Evolutionary conservation across 2,113 vertebrate species (phyloP), one percentile per base, ranked within the genome.

Genomic region (Vulpes vulpes): DNA sequence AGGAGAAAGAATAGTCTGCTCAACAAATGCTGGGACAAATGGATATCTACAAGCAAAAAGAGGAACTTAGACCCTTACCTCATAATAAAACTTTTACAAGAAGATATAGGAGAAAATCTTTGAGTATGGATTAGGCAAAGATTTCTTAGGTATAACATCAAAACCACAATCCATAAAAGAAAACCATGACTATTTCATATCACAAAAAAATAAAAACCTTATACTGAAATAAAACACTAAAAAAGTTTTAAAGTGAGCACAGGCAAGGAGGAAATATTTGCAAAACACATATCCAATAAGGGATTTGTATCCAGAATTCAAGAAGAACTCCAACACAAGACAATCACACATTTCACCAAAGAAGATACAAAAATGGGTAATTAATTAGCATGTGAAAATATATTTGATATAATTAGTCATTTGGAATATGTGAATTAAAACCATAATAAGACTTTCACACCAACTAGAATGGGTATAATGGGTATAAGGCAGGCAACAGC

Each of bases 281-380:
- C 0, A 23, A 67, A 84, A 93, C 91, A 92, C 17, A 89, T 30
- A 95, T 8, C 53, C 15, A 84, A 79, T 53, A 89, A 96, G 94
- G 25, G 11, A 88, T 76, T 25, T 83, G 1, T 51, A 82, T 64
- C n/a, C 30, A 84, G 23, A 91, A 88, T 76, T 64, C 49, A 95
- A 27, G 62, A 60, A 89, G 69, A 94, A 82, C 20, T 60, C 53
- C n/a, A 92, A 95, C 10, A 32, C 32, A 35, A 38, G 57, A 89
- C 23, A 69, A 87, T 74, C 51, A 90, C 16, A 57, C 5, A 91
- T 22, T 69, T 80, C 27, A 91, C 9, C 87, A 90, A 59, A 71
- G 17, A 91, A 62, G 59, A 65, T 53, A 93, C 1, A 92, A 11
- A 79, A 62, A 84, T 86, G 32, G 25, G 25, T 91, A 69, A 59